Conservation (phyloP, 2,797 vertebrate genomes). For the Semotilus atromaculatus region DNA sequence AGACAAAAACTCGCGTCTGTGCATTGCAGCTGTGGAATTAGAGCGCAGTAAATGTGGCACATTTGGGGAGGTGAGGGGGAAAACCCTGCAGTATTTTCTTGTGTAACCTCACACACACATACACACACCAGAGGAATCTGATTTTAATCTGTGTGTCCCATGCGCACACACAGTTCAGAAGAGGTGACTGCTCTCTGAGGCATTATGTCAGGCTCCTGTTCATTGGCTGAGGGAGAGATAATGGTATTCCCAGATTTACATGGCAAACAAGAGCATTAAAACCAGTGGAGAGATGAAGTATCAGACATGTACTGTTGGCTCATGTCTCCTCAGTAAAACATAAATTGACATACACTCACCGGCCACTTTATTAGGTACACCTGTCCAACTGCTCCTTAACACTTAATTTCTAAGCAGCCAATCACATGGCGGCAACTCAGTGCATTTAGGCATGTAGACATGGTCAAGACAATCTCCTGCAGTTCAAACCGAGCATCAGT, state of each 20-base stretch:
- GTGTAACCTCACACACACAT: neutral
- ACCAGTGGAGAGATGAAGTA: neutral
- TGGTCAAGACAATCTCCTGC: too few relatives aligned
- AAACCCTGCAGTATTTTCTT: neutral
- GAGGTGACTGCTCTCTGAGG: neutral
- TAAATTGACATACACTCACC: too few relatives aligned
- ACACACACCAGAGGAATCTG: neutral
- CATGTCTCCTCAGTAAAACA: neutral
- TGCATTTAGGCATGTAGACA: too few relatives aligned
- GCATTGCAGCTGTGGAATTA: neutral
- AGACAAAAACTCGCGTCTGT: neutral
- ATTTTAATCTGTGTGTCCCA: slow-evolving; percentile 1
- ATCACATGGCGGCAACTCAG: too few relatives aligned
- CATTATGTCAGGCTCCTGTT: neutral
- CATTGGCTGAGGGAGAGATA: neutral
- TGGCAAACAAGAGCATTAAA: neutral
- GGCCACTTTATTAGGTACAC: too few relatives aligned
- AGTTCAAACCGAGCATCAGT: too few relatives aligned
- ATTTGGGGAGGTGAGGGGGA: neutral
- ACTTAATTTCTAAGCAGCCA: too few relatives aligned
- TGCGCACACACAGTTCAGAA: slow-evolving; percentile 4
- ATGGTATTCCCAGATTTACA: slow-evolving; percentile 4
- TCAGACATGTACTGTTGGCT: neutral
- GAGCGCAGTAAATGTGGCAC: slow-evolving; percentile 1
- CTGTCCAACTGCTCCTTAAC: too few relatives aligned